phyloP scores from a whole-genome alignment of 2,888 invertebrate genomes.

The Leptopilina drosophilae region DNA sequence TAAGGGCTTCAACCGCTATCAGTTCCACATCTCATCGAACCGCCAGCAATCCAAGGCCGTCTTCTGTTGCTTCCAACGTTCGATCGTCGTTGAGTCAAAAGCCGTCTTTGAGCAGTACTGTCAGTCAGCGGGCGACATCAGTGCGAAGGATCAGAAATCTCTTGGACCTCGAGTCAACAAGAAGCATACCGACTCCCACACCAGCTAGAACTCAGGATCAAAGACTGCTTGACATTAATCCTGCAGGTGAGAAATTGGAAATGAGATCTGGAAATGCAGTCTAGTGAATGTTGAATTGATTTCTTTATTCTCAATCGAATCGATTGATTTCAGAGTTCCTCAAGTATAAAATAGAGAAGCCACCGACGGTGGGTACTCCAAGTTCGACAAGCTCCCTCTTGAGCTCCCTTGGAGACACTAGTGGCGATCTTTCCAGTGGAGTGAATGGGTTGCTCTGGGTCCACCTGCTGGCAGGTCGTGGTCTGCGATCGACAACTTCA shows the following conservation, averaged over 20 bases:
- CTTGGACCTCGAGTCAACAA: conserved; percentile 83
- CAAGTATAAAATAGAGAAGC: conserved; percentile 93
- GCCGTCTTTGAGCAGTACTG: conserved; percentile 62
- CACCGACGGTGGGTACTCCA: conserved; percentile 79
- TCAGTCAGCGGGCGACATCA: conserved; percentile 79
- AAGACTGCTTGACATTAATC: conserved; percentile 91
- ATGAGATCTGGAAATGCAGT: not conserved
- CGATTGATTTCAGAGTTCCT: conserved; percentile 84
- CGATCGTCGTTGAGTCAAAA: conserved; percentile 71
- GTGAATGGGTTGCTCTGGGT: conserved; percentile 94
- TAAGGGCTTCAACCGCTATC: conserved; percentile 74
- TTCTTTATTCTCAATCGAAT: not conserved
- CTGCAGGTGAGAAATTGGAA: conserved; percentile 82
- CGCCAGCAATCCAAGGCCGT: conserved; percentile 69
- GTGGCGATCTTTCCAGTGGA: conserved; percentile 78
- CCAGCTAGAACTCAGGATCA: conserved; percentile 83
- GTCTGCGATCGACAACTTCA: conserved; percentile 85
- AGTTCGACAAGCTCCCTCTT: conserved; percentile 78
- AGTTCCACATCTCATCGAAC: conserved; percentile 73
- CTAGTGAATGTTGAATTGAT: too few species aligned
- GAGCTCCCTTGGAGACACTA: conserved; percentile 72
- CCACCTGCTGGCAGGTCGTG: conserved; percentile 91
- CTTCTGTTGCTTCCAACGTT: conserved; percentile 73
- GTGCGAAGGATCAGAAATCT: conserved; percentile 89
- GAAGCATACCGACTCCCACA: conserved; percentile 85